Evolutionary conservation across 1,140 invertebrate species (phyloP).

Genomic region (Neotoxoptera formosana): DNA sequence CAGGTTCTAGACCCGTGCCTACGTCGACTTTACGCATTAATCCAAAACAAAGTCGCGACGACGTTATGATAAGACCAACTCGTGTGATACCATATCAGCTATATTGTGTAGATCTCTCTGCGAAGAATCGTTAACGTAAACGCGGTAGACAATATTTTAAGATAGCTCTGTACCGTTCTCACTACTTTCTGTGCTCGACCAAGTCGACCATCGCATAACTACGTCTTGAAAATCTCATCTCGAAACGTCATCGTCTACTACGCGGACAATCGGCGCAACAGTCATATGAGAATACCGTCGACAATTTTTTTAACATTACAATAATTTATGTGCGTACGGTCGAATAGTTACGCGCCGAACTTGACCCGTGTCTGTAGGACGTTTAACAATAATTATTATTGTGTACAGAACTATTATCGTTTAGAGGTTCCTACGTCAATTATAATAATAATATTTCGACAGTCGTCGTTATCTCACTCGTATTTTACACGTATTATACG

Average conservation of each 20-base stretch:
- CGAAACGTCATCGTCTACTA: not conserved
- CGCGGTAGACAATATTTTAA: not conserved
- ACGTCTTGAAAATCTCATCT: not conserved
- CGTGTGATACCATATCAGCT: no score
- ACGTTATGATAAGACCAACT: not conserved
- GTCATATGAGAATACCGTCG: not conserved
- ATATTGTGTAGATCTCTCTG: not conserved
- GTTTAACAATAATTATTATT: not conserved
- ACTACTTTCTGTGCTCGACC: not conserved
- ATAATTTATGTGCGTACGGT: not conserved
- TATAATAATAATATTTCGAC: slow-evolving; percentile 2
- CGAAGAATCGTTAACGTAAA: not conserved
- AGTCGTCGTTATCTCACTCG: not conserved
- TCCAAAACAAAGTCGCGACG: not conserved
- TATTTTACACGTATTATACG: not conserved
- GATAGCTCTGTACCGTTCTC: not conserved
- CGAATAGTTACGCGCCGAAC: not conserved
- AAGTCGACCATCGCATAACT: not conserved
- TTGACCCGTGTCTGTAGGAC: not conserved
- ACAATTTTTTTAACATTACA: not conserved
- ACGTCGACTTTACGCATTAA: not conserved
- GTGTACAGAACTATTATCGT: no score
- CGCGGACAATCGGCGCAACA: not conserved
- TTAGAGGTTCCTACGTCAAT: slow-evolving; percentile 33
- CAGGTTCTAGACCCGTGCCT: not conserved